Conservation (phyloP, 2,797 vertebrate genomes). For the Gila robusta region DNA sequence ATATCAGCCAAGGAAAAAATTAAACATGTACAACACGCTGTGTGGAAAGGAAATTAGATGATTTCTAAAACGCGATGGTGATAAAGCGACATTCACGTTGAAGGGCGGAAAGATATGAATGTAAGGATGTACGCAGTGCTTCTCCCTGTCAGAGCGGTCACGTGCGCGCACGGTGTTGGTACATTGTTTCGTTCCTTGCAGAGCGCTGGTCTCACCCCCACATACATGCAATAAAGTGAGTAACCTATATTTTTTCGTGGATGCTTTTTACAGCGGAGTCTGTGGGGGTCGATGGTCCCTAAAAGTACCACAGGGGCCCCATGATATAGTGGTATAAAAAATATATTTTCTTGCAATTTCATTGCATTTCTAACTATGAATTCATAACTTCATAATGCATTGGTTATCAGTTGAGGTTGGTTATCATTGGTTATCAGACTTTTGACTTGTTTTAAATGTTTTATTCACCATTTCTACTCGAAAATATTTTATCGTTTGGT, state of each 20-base stretch:
- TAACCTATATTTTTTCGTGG: conserved; percentile 46
- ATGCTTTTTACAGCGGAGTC: conserved; percentile 4
- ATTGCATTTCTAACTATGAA: not conserved
- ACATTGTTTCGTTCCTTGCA: conserved; percentile 46
- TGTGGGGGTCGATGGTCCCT: not conserved
- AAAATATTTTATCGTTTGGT: not conserved
- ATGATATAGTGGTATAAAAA: not conserved
- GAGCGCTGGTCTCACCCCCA: not conserved
- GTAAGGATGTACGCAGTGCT: conserved; percentile 65
- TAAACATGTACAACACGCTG: not conserved
- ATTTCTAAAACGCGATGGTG: not conserved
- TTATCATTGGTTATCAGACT: no score
- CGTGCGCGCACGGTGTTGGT: conserved; percentile 70
- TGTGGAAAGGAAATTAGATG: not conserved
- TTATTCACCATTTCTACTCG: not conserved
- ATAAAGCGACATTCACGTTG: conserved; percentile 10
- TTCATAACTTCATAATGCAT: not conserved
- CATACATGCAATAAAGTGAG: conserved; percentile 11
- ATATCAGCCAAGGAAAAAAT: not conserved
- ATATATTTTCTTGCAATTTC: not conserved
- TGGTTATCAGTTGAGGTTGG: not conserved
- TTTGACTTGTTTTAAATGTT: not conserved
- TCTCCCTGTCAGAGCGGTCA: conserved; percentile 85
- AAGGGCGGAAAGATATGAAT: conserved; percentile 79
- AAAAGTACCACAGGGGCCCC: not conserved